Evolutionary conservation across 1,140 invertebrate genomes (phyloP), one percentile per base, ranked within the genome.

Genomic region (Leptopilina boulardi): DNA sequence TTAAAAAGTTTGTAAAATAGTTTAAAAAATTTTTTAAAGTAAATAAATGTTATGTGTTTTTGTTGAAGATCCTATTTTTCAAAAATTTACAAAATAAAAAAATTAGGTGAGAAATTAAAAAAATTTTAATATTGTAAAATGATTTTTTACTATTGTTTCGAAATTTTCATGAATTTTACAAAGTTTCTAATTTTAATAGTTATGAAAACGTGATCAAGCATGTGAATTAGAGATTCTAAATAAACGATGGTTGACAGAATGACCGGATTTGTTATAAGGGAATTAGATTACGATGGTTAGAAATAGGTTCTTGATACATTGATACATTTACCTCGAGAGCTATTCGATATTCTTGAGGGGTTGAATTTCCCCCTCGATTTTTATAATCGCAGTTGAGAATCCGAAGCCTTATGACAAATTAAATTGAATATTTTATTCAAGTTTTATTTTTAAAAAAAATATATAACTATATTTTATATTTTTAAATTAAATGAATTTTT

Each of bases 331-430:
- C 21, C 56, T 23, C 23, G 21, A 26, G 56, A 56, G 54, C 2
- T 56, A 56, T 56, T 56, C 13, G 56, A 59, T 59, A 59, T 47
- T 47, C 56, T 59, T 59, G n/a, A 15, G 4, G 21, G 56, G 21
- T 15, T 26, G 56, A 59, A 54, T 21, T 54, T 59, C 21, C 56
- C 23, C 11, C 26, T 59, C 11, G 21, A 59, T 38, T 59, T 59
- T 59, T 15, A 56, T 56, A 56, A 23, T 21, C 54, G 2, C 19
- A 23, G 19, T 0, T 18, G 54, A 51, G 19, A 21, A 21, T 56
- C 19, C 10, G 21, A 59, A 59, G 56, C 56, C 56, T 11, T 59
- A 59, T 21, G 13, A 21, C n/a, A 59, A 59, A 59, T 26, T 0
- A 30, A 21, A 1, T 47, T 47, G 13, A 47, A 47, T 47, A 47